Conservation (phyloP, 2,888 invertebrate species). For the Cryptocheilus praepositus region DNA sequence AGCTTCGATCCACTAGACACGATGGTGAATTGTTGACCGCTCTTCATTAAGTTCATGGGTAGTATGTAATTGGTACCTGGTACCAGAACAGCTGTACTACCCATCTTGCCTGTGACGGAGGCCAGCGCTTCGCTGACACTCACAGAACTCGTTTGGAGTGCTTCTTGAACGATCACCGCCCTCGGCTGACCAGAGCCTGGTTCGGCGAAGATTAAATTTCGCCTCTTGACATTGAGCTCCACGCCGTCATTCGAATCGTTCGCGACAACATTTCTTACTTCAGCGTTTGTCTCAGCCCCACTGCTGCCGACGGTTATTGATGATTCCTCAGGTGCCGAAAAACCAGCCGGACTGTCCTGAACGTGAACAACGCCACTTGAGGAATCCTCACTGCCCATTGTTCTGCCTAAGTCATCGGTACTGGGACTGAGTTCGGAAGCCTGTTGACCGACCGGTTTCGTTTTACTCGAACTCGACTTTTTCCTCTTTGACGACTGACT, state of each 20-base stretch:
- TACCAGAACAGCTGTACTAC: constrained; percentile 81
- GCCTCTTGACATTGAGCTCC: constrained; percentile 62
- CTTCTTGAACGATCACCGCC: constrained; percentile 71
- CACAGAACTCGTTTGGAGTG: constrained; percentile 65
- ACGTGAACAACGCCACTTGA: constrained; percentile 79
- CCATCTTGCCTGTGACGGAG: constrained; percentile 77
- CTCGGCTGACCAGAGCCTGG: constrained; percentile 65
- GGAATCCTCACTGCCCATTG: constrained; percentile 86
- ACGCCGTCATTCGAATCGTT: constrained; percentile 70
- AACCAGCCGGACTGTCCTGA: constrained; percentile 74
- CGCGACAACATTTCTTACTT: constrained; percentile 65
- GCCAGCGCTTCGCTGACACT: constrained; percentile 81
- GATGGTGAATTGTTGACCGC: constrained; percentile 84
- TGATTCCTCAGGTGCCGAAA: constrained; percentile 66
- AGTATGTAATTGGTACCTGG: constrained; percentile 83
- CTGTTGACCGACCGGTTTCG: constrained; percentile 76
- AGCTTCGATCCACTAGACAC: constrained; percentile 83
- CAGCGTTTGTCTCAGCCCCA: constrained; percentile 58
- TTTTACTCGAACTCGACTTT: constrained; percentile 80
- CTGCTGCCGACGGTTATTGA: constrained; percentile 34
- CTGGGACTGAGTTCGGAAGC: constrained; percentile 79
- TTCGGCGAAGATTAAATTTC: constrained; percentile 70
- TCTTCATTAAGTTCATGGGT: constrained; percentile 84
- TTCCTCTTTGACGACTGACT: constrained; percentile 83
- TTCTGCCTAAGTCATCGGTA: constrained; percentile 81